These are phyloP conservation scores for Aricia agestis DNA, from an alignment of 1,140 invertebrate genomes.

Conservation along the genomic window DNA sequence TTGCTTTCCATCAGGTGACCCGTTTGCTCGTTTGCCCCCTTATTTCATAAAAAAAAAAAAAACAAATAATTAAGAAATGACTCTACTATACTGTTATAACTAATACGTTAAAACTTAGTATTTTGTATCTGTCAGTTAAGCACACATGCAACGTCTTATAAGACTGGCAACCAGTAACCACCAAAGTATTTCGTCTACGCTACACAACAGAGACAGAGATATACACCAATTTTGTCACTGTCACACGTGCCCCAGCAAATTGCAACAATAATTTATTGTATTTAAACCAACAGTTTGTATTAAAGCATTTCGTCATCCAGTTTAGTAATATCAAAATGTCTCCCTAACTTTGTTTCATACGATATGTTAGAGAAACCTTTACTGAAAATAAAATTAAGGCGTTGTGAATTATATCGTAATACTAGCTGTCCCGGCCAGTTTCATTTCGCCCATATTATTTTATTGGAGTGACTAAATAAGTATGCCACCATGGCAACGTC, in stretches of 20 bases:
- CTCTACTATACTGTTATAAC: too few relatives aligned
- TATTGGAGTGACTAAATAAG: too few relatives aligned
- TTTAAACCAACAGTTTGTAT: not conserved
- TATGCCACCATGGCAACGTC: too few relatives aligned
- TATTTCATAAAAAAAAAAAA: too few relatives aligned
- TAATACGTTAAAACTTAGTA: too few relatives aligned
- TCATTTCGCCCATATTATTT: too few relatives aligned
- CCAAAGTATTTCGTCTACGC: not conserved
- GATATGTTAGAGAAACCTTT: not conserved
- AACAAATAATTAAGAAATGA: too few relatives aligned
- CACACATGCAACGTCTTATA: not conserved
- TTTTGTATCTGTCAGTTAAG: not conserved
- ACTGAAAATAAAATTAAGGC: too few relatives aligned
- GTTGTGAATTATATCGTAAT: too few relatives aligned
- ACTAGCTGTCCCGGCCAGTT: too few relatives aligned
- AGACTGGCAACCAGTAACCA: not conserved
- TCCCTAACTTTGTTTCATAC: not conserved
- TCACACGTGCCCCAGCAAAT: not conserved
- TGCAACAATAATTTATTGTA: not conserved
- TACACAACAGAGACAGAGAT: not conserved
- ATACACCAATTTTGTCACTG: slow-evolving; percentile 3
- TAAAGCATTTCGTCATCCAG: not conserved
- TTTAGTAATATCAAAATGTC: not conserved
- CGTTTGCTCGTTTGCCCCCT: too few relatives aligned
- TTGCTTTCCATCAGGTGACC: too few relatives aligned